Percentiles rank a stretch among this genome's conserved stretches.
phyloP scores from a whole-genome alignment of 2,797 vertebrate genomes.

The Zenarchopterus dispar region DNA sequence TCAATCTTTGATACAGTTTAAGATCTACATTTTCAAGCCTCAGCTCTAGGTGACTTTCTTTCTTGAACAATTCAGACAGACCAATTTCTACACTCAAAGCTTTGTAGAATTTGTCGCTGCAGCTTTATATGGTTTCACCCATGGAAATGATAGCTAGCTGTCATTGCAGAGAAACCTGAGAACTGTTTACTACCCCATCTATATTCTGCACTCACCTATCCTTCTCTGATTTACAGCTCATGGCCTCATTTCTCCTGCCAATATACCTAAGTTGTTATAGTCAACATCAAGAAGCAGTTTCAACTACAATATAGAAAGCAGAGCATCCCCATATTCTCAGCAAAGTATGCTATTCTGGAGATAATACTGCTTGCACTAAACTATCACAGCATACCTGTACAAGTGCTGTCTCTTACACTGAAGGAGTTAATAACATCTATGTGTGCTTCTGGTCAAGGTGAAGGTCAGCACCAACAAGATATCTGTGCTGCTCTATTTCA shows the following conservation, averaged over 20 bases:
- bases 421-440: slow-evolving; percentile 59
- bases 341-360: background rate
- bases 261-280: slow-evolving; percentile 1
- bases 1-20: slow-evolving; percentile 48
- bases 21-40: slow-evolving; percentile 37
- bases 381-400: slow-evolving; percentile 4
- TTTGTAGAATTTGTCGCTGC: slow-evolving; percentile 37
- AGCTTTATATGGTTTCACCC: slow-evolving; percentile 35
- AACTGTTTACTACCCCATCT: slow-evolving; percentile 49
- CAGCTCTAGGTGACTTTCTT: background rate
- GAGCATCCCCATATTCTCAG: slow-evolving; percentile 20
- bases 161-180: slow-evolving; percentile 27
- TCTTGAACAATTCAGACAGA: slow-evolving; percentile 12
- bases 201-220: slow-evolving; percentile 35
- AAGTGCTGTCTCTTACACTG: slow-evolving; percentile 21
- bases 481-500: slow-evolving; percentile 51
- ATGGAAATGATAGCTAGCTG: slow-evolving; percentile 44
- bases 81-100: slow-evolving; percentile 28
- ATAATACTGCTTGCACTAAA: slow-evolving; percentile 29
- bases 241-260: slow-evolving; percentile 8
- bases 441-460: slow-evolving; percentile 46
- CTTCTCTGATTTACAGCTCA: slow-evolving; percentile 32
- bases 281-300: slow-evolving; percentile 25
- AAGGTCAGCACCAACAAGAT: slow-evolving; percentile 60
- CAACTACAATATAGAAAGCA: slow-evolving; percentile 20